Conservation (phyloP, 1,140 invertebrate species). For the Hycleus phaleratus region DNA sequence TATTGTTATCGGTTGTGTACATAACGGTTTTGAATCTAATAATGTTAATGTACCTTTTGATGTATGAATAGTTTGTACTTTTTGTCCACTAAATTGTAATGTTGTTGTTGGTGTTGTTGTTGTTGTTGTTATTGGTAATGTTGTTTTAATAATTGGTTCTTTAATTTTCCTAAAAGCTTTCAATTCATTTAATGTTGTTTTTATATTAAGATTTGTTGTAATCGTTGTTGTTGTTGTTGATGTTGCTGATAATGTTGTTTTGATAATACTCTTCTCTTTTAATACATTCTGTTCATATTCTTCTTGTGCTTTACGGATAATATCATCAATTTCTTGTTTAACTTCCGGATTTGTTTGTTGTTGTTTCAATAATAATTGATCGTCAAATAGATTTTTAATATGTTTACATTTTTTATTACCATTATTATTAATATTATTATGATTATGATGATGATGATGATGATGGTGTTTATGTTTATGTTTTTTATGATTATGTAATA, state of each 20-base stretch:
- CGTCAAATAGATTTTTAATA: background rate
- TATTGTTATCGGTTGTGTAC: slow-evolving; percentile 1
- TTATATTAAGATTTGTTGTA: background rate
- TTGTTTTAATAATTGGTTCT: background rate
- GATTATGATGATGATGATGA: slow-evolving; percentile 19
- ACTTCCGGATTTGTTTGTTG: slow-evolving; percentile 3
- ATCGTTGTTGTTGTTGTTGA: background rate
- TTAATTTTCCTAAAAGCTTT: slow-evolving; percentile 18
- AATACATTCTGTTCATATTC: slow-evolving; percentile 28
- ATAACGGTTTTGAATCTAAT: slow-evolving; percentile 11
- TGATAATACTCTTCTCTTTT: background rate
- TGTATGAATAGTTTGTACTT: slow-evolving; percentile 24
- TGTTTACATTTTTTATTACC: slow-evolving; percentile 23
- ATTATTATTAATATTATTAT: slow-evolving; percentile 22
- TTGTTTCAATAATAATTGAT: background rate
- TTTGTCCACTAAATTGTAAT: slow-evolving; percentile 3
- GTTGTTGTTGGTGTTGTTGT: background rate
- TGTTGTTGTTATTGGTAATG: background rate
- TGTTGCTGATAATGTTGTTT: background rate
- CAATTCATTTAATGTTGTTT: slow-evolving; percentile 8
- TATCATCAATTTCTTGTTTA: slow-evolving; percentile 32
- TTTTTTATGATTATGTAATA: slow-evolving; percentile 24
- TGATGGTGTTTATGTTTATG: slow-evolving; percentile 28
- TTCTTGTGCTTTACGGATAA: slow-evolving; percentile 30
- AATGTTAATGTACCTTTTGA: slow-evolving; percentile 24